These are phyloP conservation scores for Leuciscus idus DNA, from an alignment of 2,113 vertebrate species.

Conservation along the genomic window DNA sequence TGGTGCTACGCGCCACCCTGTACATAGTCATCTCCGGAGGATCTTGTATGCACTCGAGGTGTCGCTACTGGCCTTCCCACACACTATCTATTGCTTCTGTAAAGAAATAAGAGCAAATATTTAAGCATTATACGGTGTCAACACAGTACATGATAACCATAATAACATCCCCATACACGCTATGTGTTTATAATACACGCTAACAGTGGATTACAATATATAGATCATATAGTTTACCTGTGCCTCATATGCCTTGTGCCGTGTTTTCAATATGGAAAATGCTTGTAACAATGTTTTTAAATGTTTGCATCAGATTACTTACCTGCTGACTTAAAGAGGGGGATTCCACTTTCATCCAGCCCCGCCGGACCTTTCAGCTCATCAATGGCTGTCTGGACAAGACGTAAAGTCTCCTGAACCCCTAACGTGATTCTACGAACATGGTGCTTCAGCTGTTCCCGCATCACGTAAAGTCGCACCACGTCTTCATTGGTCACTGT, in stretches of 20 bases:
- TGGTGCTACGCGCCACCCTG: conserved; percentile 35
- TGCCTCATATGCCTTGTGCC: too few relatives aligned
- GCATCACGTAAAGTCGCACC: conserved; percentile 9
- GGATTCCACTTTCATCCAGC: conserved; percentile 46
- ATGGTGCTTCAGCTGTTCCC: conserved; percentile 39
- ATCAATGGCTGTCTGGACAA: conserved; percentile 37
- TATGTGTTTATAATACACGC: too few relatives aligned
- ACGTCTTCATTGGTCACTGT: conserved; percentile 10
- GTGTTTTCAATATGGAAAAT: too few relatives aligned
- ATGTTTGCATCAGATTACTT: conserved; percentile 16
- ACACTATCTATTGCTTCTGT: conserved; percentile 44
- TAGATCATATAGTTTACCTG: too few relatives aligned
- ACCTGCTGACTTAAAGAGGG: conserved; percentile 52
- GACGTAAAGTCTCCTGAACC: conserved; percentile 41
- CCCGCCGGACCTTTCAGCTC: conserved; percentile 46
- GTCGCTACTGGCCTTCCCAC: conserved; percentile 42
- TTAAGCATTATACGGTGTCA: too few relatives aligned
- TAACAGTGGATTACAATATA: too few relatives aligned
- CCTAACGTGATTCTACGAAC: conserved; percentile 43
- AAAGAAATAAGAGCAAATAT: background rate
- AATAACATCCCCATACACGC: too few relatives aligned
- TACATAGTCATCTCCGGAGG: conserved; percentile 43
- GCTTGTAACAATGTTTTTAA: background rate
- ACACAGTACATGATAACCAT: too few relatives aligned
- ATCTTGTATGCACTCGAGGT: conserved; percentile 21